Conservation (phyloP, 2,888 invertebrate genomes). For the Cephus sareptanus region DNA sequence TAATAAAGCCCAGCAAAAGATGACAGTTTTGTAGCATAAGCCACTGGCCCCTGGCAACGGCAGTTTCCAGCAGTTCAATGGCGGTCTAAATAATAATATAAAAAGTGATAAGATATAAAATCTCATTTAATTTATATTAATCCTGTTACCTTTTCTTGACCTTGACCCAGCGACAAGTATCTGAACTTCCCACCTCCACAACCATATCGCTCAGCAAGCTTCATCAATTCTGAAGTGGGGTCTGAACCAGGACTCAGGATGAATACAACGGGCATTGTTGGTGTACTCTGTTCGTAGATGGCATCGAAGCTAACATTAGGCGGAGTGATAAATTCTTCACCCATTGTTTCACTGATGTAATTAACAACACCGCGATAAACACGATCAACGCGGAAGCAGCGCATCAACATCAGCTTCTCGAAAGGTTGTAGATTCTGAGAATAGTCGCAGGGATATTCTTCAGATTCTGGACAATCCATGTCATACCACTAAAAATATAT, state of each 20-base stretch:
- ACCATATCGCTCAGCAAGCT: conserved; percentile 77
- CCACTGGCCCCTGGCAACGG: conserved; percentile 86
- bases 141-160: conserved; percentile 81
- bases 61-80: conserved; percentile 74
- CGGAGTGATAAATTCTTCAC: conserved; percentile 89
- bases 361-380: conserved; percentile 87
- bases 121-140: neutral
- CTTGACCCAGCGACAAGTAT: conserved; percentile 92
- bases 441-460: conserved; percentile 78
- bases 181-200: conserved; percentile 80
- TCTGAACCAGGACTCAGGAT: conserved; percentile 95
- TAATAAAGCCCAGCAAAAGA: conserved; percentile 81
- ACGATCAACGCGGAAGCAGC: conserved; percentile 91
- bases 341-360: conserved; percentile 85
- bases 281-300: conserved; percentile 87
- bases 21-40: conserved; percentile 94
- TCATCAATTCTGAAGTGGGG: conserved; percentile 88
- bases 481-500: conserved; percentile 79
- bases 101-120: neutral
- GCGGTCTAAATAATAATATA: conserved; percentile 71
- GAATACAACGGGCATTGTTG: conserved; percentile 89
- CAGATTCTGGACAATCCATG: conserved; percentile 82
- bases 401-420: conserved; percentile 82
- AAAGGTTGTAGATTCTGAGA: conserved; percentile 74
- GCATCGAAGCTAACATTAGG: conserved; percentile 80